phyloP scores from a whole-genome alignment of 2,113 vertebrate genomes.

The Cavia porcellus region DNA sequence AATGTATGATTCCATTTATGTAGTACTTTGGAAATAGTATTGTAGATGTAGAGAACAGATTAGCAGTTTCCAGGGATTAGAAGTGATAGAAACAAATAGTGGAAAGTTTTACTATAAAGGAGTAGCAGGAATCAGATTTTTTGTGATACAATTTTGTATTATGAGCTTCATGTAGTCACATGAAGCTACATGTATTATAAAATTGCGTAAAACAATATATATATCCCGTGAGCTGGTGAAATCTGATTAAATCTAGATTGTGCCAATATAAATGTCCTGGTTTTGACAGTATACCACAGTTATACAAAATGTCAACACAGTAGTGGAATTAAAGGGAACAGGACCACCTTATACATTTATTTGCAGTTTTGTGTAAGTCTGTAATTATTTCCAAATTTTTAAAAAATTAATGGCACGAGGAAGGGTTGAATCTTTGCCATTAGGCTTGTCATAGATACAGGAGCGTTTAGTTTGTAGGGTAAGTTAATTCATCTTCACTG shows the following conservation, averaged over 20 bases:
- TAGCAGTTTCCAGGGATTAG: not conserved
- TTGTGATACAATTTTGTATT: not conserved
- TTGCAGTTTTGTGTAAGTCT: not conserved
- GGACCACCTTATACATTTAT: not conserved
- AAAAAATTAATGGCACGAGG: not conserved
- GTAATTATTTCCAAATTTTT: conserved; percentile 6
- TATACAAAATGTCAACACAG: not conserved
- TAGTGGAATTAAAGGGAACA: not conserved
- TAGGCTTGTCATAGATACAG: not conserved
- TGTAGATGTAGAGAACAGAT: not conserved
- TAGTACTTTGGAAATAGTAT: not conserved
- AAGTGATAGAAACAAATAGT: not conserved
- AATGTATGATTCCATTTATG: not conserved
- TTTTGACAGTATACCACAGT: not conserved
- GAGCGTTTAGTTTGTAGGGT: not conserved
- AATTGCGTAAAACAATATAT: not conserved
- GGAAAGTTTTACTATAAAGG: too few relatives aligned
- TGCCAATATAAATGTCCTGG: not conserved
- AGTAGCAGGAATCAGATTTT: not conserved
- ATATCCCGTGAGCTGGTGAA: not conserved
- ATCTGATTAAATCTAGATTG: not conserved
- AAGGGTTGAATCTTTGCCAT: not conserved
- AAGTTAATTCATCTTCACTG: not conserved
- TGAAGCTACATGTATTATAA: not conserved
- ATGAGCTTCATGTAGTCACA: not conserved